Conservation (phyloP, 2,797 vertebrate species). For the Enteromius treurensis region DNA sequence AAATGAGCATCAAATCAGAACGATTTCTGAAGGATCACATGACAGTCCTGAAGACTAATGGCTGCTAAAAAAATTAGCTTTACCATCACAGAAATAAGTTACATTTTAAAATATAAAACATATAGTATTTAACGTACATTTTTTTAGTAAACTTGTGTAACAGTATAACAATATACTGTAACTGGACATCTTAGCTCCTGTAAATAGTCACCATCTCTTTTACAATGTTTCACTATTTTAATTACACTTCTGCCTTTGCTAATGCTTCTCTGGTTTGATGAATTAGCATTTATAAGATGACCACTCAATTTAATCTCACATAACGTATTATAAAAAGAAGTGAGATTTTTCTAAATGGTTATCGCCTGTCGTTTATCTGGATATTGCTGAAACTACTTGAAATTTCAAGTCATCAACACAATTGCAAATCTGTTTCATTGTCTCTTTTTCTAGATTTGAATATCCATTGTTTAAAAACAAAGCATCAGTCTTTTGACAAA, state of each 20-base stretch:
- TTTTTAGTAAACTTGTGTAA: background rate
- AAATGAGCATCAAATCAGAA: background rate
- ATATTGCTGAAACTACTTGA: background rate
- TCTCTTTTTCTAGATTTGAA: background rate
- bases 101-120: background rate
- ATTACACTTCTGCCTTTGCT: background rate
- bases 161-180: background rate
- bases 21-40: background rate
- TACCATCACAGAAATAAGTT: background rate
- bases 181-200: background rate
- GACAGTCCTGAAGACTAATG: background rate
- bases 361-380: background rate
- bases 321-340: background rate
- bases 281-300: background rate
- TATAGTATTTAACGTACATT: too few relatives aligned
- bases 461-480: slow-evolving; percentile 8
- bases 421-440: background rate
- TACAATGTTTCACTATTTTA: background rate
- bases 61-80: background rate
- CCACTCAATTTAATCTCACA: background rate
- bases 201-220: background rate
- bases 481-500: background rate
- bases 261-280: background rate
- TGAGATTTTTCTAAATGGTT: background rate
- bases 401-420: background rate